Conservation (phyloP, 2,113 vertebrate species). For the Pollimyrus isidori region DNA sequence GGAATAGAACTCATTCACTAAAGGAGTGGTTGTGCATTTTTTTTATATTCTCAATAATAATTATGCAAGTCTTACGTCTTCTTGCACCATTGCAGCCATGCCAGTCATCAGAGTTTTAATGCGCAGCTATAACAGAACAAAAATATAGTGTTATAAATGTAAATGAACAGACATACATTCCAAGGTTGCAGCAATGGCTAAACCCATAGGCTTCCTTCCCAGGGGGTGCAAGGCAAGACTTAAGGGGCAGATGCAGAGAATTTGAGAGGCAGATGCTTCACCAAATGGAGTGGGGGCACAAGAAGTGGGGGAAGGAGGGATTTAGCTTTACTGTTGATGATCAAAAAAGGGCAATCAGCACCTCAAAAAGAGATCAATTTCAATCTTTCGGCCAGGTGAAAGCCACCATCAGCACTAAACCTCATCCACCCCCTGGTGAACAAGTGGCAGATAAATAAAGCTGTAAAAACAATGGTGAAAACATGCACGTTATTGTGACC, state of each 20-base stretch:
- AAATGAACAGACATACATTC: background rate
- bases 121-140: constrained; percentile 57
- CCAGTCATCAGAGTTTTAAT: constrained; percentile 87
- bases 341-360: too few relatives aligned
- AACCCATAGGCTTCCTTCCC: background rate
- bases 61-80: constrained; percentile 64
- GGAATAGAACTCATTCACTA: background rate
- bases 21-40: background rate
- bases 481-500: background rate
- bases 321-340: too few relatives aligned
- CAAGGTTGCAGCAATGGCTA: background rate
- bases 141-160: background rate
- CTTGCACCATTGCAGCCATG: constrained; percentile 87
- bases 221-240: background rate
- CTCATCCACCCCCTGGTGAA: background rate
- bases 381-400: background rate
- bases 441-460: background rate
- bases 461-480: background rate
- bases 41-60: background rate
- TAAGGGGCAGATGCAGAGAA: background rate
- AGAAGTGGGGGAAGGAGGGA: too few relatives aligned
- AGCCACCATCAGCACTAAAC: background rate
- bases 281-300: too few relatives aligned
- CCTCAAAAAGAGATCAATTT: too few relatives aligned
- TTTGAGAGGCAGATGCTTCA: background rate